Conservation (phyloP, 2,888 invertebrate genomes). For the Lasius platythorax region DNA sequence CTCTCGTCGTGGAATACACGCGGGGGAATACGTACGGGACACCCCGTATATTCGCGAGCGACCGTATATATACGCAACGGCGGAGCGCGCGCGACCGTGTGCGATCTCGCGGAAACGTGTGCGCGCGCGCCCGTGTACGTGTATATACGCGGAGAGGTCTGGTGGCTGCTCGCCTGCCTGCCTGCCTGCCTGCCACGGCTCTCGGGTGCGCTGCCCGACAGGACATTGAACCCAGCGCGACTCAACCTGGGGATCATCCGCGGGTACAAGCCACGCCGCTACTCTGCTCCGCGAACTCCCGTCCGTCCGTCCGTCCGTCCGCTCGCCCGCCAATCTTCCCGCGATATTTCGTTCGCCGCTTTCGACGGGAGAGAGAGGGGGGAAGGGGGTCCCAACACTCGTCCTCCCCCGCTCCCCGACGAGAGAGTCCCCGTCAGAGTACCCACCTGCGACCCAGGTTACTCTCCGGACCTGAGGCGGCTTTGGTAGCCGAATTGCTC, state of each 20-base stretch:
- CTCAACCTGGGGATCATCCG: conserved; percentile 85
- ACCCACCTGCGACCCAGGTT: conserved; percentile 72
- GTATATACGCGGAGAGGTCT: conserved; percentile 73
- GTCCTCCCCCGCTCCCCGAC: conserved; percentile 54
- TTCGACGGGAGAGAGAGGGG: conserved; percentile 24
- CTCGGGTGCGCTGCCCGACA: conserved; percentile 85
- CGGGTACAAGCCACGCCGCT: conserved; percentile 70
- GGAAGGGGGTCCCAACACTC: conserved; percentile 13
- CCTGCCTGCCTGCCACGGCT: conserved; percentile 75
- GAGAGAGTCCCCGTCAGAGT: conserved; percentile 69
- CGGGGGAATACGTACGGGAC: not conserved
- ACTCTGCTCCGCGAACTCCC: conserved; percentile 35
- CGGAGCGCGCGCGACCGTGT: conserved; percentile 24
- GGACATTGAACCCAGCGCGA: conserved; percentile 86
- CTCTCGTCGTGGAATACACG: not conserved
- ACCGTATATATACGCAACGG: conserved; percentile 14
- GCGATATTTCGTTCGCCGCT: conserved; percentile 54
- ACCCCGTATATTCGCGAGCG: conserved; percentile 53
- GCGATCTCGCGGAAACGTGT: conserved; percentile 33
- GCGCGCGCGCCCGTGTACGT: conserved; percentile 16
- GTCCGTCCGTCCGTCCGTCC: not conserved
- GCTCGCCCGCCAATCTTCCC: conserved; percentile 2
- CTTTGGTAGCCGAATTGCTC: conserved; percentile 63
- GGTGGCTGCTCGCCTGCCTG: conserved; percentile 77
- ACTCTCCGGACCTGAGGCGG: conserved; percentile 42